Base-by-base conservation (phyloP, 1,140 invertebrate genomes). In the Macrotrachela quadricornifera region DNA sequence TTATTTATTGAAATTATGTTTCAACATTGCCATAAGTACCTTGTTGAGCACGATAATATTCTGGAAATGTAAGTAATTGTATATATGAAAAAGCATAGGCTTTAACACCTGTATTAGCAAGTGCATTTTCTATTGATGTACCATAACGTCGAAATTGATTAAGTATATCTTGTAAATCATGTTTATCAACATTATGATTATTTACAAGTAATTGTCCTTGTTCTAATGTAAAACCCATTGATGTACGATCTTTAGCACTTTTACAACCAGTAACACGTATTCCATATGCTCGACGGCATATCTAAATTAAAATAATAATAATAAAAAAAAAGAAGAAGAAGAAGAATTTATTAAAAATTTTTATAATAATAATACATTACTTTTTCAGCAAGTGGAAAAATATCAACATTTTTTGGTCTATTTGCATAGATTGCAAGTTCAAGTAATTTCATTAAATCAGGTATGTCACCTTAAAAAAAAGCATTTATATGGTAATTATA, bases 161-260 rank as follows among this genome's bases (percentile, higher is more conserved):
- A 8, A 92, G 72, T 0, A 83, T 83, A 62, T 78, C 77, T 54
- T 76, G 76, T 65, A 84, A 80, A 65, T 87, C 84, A 63, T 84
- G 80, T 55, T 86, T 80, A 6, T 85, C 83, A 15, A 94, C 69
- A 71, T 92, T 82, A 68, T 88, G 90, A 59, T 90, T 82, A 13
- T 78, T 71, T 1, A 78, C 74, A 13, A 92, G 71, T 52, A 90
- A 81, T 16, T 83, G 78, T 50, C 80, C 80, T 63, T 92, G 83
- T 66, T 94, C 87, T 56, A 94, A 65, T 0, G 88, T 92, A 11
- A 87, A 81, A 1, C 83, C 80, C 88, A 95, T 94, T 4, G 82
- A 81, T 0, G 88, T 94, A 52, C 90, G 74, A 69, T 95, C 90
- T 71, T 95, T 95, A 50, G 83, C 88, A 74, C 86, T 91, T 72